Conservation (phyloP, 1,140 invertebrate genomes). For the Onthophagus taurus region DNA sequence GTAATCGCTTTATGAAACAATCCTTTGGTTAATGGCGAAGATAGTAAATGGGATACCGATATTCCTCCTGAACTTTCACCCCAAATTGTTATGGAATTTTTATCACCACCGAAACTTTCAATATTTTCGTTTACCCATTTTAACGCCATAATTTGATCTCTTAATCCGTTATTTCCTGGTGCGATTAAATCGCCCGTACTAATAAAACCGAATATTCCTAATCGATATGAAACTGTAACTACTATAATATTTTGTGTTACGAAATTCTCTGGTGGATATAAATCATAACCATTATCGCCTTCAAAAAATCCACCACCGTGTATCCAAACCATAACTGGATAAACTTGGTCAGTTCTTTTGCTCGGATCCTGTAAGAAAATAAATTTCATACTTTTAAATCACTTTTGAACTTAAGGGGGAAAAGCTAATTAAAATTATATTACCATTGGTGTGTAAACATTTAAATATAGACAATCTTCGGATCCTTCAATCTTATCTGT, state of each 20-base stretch:
- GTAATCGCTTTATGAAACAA: neutral
- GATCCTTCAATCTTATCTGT: too few relatives aligned
- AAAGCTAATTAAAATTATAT: too few relatives aligned
- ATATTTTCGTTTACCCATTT: neutral
- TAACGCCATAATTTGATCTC: neutral
- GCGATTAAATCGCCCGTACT: neutral
- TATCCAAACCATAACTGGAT: conserved; percentile 6
- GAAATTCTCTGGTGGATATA: neutral
- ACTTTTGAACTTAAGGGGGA: too few relatives aligned
- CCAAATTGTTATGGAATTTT: too few relatives aligned
- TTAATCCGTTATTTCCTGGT: neutral
- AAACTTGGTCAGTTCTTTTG: too few relatives aligned
- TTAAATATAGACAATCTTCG: too few relatives aligned
- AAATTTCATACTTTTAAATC: too few relatives aligned
- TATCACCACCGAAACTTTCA: neutral
- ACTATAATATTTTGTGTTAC: neutral
- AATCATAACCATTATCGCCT: neutral
- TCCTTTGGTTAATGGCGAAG: neutral
- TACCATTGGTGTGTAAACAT: too few relatives aligned
- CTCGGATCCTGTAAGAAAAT: too few relatives aligned
- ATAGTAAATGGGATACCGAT: too few relatives aligned
- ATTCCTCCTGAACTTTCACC: too few relatives aligned
- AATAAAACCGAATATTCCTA: conserved; percentile 2
- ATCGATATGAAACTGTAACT: neutral
- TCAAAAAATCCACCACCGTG: conserved; percentile 1